Percentiles rank a stretch among this genome's conserved stretches.
These are phyloP conservation scores for Hylaea fasciaria DNA, from an alignment of 2,888 invertebrate species.

Conservation along the genomic window DNA sequence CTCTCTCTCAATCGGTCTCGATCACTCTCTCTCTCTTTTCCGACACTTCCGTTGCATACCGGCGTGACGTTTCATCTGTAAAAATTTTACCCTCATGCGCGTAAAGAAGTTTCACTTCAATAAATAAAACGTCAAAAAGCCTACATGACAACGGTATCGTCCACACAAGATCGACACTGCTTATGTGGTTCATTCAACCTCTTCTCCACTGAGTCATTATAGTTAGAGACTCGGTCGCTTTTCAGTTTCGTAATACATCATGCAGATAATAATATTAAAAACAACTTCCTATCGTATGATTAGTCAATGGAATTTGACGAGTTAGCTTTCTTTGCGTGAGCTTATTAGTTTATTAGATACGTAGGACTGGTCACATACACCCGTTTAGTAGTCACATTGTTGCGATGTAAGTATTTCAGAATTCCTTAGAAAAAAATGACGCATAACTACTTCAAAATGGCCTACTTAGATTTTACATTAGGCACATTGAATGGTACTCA, in stretches of 20 bases:
- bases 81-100: too few species aligned
- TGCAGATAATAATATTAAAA: conserved; percentile 12
- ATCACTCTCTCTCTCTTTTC: too few species aligned
- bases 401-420: background rate
- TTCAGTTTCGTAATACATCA: conserved; percentile 14
- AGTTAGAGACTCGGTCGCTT: background rate
- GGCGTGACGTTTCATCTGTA: too few species aligned
- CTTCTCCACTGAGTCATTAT: conserved; percentile 20
- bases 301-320: conserved; percentile 44
- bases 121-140: conserved; percentile 25
- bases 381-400: background rate
- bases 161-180: conserved; percentile 6
- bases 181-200: conserved; percentile 27
- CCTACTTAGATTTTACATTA: too few species aligned
- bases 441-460: too few species aligned
- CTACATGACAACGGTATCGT: conserved; percentile 46
- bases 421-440: too few species aligned
- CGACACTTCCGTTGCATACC: too few species aligned
- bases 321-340: conserved; percentile 18
- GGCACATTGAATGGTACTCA: too few species aligned
- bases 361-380: conserved; percentile 34
- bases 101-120: too few species aligned
- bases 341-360: too few species aligned
- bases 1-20: too few species aligned
- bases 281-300: conserved; percentile 8